Conservation (phyloP, 2,113 vertebrate species). For the Chinchilla lanigera region DNA sequence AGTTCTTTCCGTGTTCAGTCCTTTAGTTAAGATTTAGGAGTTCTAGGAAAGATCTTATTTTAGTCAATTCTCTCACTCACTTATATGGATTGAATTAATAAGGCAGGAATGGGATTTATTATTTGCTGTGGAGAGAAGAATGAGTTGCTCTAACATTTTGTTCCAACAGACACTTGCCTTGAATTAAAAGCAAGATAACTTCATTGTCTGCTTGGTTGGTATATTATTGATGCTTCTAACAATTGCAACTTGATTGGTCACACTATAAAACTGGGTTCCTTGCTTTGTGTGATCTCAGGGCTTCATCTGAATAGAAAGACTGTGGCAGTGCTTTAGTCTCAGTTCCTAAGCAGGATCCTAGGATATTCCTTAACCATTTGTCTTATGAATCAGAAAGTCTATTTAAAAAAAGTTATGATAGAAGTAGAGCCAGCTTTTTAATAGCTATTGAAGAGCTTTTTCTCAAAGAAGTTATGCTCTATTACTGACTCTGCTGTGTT, state of each 20-base stretch:
- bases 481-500: not conserved
- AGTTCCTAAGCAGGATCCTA: not conserved
- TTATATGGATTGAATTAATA: not conserved
- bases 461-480: not conserved
- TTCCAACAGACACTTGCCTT: not conserved
- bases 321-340: not conserved
- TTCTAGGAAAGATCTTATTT: conserved; percentile 24
- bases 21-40: conserved; percentile 35
- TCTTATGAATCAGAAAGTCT: not conserved
- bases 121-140: not conserved
- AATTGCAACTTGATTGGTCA: not conserved
- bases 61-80: not conserved
- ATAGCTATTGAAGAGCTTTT: not conserved
- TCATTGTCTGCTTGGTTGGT: not conserved
- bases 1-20: not conserved
- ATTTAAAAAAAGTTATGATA: conserved; percentile 7
- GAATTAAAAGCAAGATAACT: not conserved
- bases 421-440: not conserved
- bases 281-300: not conserved
- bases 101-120: not conserved
- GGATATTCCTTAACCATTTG: not conserved
- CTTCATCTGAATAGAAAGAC: not conserved
- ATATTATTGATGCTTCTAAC: not conserved
- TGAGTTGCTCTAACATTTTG: not conserved
- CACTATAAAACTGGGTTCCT: not conserved